Evolutionary conservation across 2,113 vertebrate genomes (phyloP), one percentile per base, ranked within the genome.

Genomic region (Ceuthmochares aereus): DNA sequence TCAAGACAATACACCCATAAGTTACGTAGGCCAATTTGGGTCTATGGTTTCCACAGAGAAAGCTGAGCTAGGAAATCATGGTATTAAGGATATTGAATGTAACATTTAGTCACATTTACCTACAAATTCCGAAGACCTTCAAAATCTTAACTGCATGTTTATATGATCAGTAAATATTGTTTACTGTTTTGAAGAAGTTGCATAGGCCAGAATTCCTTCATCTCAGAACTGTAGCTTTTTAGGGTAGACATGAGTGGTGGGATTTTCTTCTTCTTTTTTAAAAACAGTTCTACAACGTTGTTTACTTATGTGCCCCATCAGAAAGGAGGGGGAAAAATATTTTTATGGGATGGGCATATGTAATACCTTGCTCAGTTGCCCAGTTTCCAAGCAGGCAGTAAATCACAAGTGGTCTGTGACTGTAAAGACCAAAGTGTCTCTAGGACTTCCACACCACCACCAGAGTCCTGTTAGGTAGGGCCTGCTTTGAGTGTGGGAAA

Each of bases 1-100:
- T 66, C 21, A 7, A 27, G 8, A 36, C 16, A 68, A 51, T 5
- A 45, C 0, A 34, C 3, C 12, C 0, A 0, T 68, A 84, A 29
- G 5, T 81, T 73, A 49, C 37, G 8, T 17, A 12, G 34, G 25
- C 4, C 14, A 29, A 5, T 56, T 52, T 36, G 30, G 2, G 4
- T 49, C 66, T 70, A 26, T 7, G 10, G 12, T 27, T 84, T 89
- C 74, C 51, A 47, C 29, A 67, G 27, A 69, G 62, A 72, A 74
- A 78, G 13, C 1, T 36, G 13, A 85, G 40, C 34, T 34, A 66
- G 21, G 20, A 49, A n/a, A 70, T 1, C 1, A 0, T 58, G 27
- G 13, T 37, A 32, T 17, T 26, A 70, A 60, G 8, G 18, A 47
- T 26, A 32, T 3, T 29, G n/a, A 77, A 47, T 14, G 5, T 10